Percentiles rank a stretch among this genome's conserved stretches.
phyloP scores from a whole-genome alignment of 2,797 vertebrate genomes.

The Xenops minutus region DNA sequence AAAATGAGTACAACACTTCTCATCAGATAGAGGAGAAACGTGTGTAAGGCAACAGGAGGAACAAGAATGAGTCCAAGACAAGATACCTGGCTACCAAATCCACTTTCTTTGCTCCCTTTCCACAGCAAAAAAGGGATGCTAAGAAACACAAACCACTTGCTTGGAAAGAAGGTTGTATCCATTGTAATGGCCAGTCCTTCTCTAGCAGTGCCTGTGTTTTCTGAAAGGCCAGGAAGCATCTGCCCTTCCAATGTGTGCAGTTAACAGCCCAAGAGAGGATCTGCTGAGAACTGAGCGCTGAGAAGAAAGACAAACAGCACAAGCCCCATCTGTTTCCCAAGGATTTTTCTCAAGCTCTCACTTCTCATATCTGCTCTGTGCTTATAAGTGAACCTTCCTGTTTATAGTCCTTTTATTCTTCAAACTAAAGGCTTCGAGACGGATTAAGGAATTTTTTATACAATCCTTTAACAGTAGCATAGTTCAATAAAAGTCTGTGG shows the following conservation, averaged over 20 bases:
- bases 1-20: conserved; percentile 21
- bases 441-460: not conserved
- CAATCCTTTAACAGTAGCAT: not conserved
- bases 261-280: not conserved
- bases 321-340: conserved; percentile 23
- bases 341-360: conserved; percentile 25
- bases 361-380: not conserved
- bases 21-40: conserved; percentile 12
- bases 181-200: not conserved
- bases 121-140: not conserved
- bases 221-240: not conserved
- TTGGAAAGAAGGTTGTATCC: not conserved
- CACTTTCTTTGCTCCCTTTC: not conserved
- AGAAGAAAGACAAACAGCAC: conserved; percentile 5
- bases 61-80: not conserved
- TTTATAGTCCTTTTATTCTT: not conserved
- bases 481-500: not conserved
- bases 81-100: not conserved
- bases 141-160: not conserved
- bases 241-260: conserved; percentile 6
- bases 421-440: not conserved
- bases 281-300: conserved; percentile 38
- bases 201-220: not conserved
- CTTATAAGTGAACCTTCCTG: not conserved
- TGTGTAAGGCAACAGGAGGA: not conserved